phyloP scores from a whole-genome alignment of 1,140 invertebrate genomes.

The Sitobion miscanthi region DNA sequence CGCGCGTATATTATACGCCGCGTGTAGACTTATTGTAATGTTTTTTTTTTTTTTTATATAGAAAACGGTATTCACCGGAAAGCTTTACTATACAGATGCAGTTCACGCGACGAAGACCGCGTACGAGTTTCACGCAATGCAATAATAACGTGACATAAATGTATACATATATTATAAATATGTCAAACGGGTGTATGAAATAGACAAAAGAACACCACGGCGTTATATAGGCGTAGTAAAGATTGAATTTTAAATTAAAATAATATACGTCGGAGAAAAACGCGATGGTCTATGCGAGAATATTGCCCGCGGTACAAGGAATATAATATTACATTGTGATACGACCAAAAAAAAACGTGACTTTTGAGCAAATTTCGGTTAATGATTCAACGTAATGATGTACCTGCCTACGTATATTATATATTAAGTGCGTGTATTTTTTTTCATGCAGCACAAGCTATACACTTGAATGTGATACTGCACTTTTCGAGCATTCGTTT shows the following conservation, averaged over 20 bases:
- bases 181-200: not conserved
- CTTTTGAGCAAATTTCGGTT: not conserved
- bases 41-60: not conserved
- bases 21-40: not conserved
- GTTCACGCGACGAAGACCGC: too few relatives aligned
- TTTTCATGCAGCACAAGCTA: not conserved
- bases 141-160: not conserved
- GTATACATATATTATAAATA: not conserved
- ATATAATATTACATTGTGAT: not conserved
- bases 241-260: not conserved
- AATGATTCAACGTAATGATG: not conserved
- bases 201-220: not conserved
- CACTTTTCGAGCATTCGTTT: not conserved
- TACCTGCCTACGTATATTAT: not conserved
- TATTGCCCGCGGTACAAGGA: too few relatives aligned
- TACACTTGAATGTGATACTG: too few relatives aligned
- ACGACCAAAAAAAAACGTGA: not conserved
- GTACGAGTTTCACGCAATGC: not conserved
- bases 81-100: not conserved
- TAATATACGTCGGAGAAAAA: not conserved
- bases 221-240: not conserved
- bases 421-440: not conserved
- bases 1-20: not conserved
- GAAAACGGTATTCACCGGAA: not conserved
- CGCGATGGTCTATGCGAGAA: not conserved